Percentiles rank a stretch among this genome's conserved stretches.
phyloP scores from a whole-genome alignment of 2,888 invertebrate species.

The Metellina segmentata region DNA sequence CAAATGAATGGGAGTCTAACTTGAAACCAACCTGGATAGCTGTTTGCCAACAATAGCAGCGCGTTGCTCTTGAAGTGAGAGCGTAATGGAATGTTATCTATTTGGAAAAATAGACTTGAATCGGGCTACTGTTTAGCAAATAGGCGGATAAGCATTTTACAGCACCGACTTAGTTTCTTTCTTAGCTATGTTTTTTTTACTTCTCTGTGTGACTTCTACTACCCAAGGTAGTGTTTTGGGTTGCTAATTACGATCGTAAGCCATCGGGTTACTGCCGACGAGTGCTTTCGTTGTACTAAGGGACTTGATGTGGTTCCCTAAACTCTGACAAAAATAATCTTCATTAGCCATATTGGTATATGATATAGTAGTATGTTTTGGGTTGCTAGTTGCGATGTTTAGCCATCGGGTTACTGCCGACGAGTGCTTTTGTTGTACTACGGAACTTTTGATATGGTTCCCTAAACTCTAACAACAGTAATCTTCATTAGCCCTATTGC shows the following conservation, averaged over 20 bases:
- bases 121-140: background rate
- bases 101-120: background rate
- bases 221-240: background rate
- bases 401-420: too few relatives aligned
- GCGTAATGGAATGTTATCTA: background rate
- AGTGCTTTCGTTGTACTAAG: background rate
- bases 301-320: too few relatives aligned
- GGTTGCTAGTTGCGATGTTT: too few relatives aligned
- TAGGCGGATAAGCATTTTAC: background rate
- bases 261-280: background rate
- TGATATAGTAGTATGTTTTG: too few relatives aligned
- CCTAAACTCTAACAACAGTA: too few relatives aligned
- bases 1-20: background rate
- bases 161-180: background rate
- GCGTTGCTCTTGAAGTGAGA: background rate
- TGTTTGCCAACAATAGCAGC: background rate
- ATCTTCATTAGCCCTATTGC: too few relatives aligned
- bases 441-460: too few relatives aligned
- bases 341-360: too few relatives aligned
- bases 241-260: background rate
- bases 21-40: background rate
- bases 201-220: background rate
- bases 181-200: background rate
- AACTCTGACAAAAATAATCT: too few relatives aligned
- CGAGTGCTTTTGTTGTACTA: too few relatives aligned